phyloP scores from a whole-genome alignment of 2,888 invertebrate species.

The Lycia hirtaria region DNA sequence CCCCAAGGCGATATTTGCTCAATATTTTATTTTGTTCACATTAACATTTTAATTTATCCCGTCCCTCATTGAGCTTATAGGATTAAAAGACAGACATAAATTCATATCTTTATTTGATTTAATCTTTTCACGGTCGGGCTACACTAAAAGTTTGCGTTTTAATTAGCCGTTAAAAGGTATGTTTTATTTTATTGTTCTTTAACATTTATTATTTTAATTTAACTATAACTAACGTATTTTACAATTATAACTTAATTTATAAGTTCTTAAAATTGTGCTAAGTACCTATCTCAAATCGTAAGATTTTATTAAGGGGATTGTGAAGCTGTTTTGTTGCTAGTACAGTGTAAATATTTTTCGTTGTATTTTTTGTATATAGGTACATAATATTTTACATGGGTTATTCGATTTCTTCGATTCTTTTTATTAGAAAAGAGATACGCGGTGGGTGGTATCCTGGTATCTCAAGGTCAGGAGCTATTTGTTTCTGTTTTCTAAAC shows the following conservation, averaged over 20 bases:
- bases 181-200: slow-evolving; percentile 29
- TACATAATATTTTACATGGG: too few species aligned
- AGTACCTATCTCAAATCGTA: too few species aligned
- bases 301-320: too few species aligned
- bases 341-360: too few species aligned
- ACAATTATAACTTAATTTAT: slow-evolving; percentile 16
- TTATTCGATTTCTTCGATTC: too few species aligned
- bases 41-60: slow-evolving; percentile 61
- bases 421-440: too few species aligned
- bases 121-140: slow-evolving; percentile 29
- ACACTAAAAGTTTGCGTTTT: slow-evolving; percentile 43
- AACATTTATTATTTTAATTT: slow-evolving; percentile 10
- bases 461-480: too few species aligned
- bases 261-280: background rate
- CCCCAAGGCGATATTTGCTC: slow-evolving; percentile 51
- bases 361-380: too few species aligned
- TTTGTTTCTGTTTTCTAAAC: too few species aligned
- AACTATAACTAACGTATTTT: slow-evolving; percentile 39
- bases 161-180: slow-evolving; percentile 40
- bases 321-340: too few species aligned
- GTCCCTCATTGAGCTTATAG: slow-evolving; percentile 46
- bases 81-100: slow-evolving; percentile 59
- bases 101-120: slow-evolving; percentile 55
- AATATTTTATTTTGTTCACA: slow-evolving; percentile 55
- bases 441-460: too few species aligned